Base-by-base conservation (phyloP, 2,113 vertebrate genomes). In the Ploceus nigricollis region DNA sequence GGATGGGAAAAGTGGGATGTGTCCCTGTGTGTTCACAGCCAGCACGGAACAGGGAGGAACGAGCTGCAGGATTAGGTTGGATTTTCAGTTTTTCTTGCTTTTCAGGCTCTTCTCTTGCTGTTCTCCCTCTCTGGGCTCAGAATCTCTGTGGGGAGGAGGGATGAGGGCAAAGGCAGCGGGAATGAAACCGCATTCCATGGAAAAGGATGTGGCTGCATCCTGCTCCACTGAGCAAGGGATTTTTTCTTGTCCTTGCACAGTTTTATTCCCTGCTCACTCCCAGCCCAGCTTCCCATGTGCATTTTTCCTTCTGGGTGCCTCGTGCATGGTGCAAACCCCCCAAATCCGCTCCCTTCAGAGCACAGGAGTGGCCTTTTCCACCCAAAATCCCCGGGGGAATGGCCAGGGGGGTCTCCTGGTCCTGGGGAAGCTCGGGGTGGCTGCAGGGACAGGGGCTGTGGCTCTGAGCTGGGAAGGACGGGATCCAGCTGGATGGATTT, bases 261-360 rank as follows among this genome's bases (percentile, higher is more conserved):
- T 87, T 87, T 56, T 7, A 23, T 24, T 13, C 4, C 75, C 66
- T 39, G 13, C 57, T 42, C 35, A 0, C 42, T 70, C 27, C 82
- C 89, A 82, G 50, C 2, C 3, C 16, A 4, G 13, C 56, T 75
- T 56, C 40, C 86, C 61, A 0, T 0, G 23, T 8, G 23, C 2
- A 0, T 40, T 72, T 75, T 65, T 9, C 8, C 9, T 33, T 24
- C 76, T 39, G 16, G 3, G 4, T 11, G n/a, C 72, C 35, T 24
- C 40, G 0, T 3, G 27, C 4, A 0, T 0, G 27, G 15, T 39
- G 45, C 28, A 35, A 79, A 4, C 9, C 6, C 23, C n/a, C 24
- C 25, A 5, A 63, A 86, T 11, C 3, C 0, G 0, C 5, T 50
- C 28, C 37, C 28, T 85, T 28, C 24, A 9, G 37, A 60, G 72